phyloP scores from a whole-genome alignment of 2,113 vertebrate genomes.

The Romanogobio albipinnatus region DNA sequence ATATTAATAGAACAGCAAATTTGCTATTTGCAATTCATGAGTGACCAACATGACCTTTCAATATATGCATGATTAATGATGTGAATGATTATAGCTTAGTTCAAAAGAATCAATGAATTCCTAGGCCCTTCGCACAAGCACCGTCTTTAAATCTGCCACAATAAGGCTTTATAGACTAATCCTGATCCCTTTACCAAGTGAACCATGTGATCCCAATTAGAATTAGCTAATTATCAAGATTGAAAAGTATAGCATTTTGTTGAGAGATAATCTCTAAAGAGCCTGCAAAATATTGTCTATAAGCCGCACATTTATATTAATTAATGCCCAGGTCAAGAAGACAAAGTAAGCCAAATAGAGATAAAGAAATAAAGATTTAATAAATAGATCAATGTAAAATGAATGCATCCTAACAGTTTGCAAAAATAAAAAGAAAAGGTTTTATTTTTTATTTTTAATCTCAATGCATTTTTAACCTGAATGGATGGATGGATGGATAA shows the following conservation, averaged over 20 bases:
- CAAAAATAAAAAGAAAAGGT: neutral
- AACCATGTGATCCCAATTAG: conserved; percentile 32
- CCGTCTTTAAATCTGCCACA: conserved; percentile 12
- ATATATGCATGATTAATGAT: conserved; percentile 3
- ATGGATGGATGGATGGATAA: too few relatives aligned
- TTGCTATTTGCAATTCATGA: neutral
- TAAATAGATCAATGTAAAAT: neutral
- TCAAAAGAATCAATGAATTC: conserved; percentile 10
- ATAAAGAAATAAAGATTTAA: neutral
- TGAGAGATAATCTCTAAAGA: conserved; percentile 15
- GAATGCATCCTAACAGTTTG: neutral
- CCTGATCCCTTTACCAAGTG: neutral
- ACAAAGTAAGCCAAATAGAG: neutral
- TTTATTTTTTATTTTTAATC: too few relatives aligned
- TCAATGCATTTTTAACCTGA: too few relatives aligned
- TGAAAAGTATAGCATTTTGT: conserved; percentile 42
- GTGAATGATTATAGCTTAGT: conserved; percentile 14
- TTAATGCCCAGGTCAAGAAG: neutral
- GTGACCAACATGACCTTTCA: conserved; percentile 15
- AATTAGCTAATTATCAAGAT: conserved; percentile 46
- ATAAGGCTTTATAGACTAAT: conserved; percentile 28
- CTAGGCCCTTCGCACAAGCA: neutral
- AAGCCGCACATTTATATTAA: neutral
- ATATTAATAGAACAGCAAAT: neutral
- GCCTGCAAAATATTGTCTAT: neutral